phyloP scores from a whole-genome alignment of 2,113 vertebrate genomes.

The Platichthys stellatus region DNA sequence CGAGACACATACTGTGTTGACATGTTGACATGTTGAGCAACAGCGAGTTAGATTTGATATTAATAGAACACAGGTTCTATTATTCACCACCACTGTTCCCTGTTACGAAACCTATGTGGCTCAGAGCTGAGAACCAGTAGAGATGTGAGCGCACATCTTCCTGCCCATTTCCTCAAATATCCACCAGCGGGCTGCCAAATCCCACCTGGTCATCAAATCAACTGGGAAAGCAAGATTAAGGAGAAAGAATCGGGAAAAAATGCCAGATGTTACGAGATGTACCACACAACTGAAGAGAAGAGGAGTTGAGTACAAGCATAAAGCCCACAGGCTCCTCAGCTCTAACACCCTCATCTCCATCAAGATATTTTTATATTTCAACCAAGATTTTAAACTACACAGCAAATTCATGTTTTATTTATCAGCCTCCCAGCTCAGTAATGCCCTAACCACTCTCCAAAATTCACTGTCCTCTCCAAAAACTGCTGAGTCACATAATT shows the following conservation, averaged over 20 bases:
- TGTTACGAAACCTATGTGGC: too few species aligned
- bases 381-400: slow-evolving; percentile 30
- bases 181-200: slow-evolving; percentile 1
- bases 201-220: slow-evolving; percentile 8
- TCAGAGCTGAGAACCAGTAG: neutral
- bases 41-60: slow-evolving; percentile 33
- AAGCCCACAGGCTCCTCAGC: slow-evolving; percentile 23
- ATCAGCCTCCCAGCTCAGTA: slow-evolving; percentile 47
- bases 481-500: slow-evolving; percentile 66
- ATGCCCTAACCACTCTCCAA: slow-evolving; percentile 41
- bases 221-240: slow-evolving; percentile 6
- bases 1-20: slow-evolving; percentile 21
- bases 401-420: slow-evolving; percentile 64
- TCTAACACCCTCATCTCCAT: neutral
- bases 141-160: neutral
- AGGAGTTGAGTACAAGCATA: slow-evolving; percentile 25
- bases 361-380: slow-evolving; percentile 51
- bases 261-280: slow-evolving; percentile 13
- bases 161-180: slow-evolving; percentile 33
- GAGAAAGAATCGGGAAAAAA: neutral
- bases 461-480: slow-evolving; percentile 38
- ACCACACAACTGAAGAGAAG: slow-evolving; percentile 11
- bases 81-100: too few species aligned
- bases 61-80: neutral
- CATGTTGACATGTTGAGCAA: slow-evolving; percentile 45